Evolutionary conservation across 2,888 invertebrate genomes (phyloP), one percentile per base, ranked within the genome.

Genomic region (Macrophya annulata): DNA sequence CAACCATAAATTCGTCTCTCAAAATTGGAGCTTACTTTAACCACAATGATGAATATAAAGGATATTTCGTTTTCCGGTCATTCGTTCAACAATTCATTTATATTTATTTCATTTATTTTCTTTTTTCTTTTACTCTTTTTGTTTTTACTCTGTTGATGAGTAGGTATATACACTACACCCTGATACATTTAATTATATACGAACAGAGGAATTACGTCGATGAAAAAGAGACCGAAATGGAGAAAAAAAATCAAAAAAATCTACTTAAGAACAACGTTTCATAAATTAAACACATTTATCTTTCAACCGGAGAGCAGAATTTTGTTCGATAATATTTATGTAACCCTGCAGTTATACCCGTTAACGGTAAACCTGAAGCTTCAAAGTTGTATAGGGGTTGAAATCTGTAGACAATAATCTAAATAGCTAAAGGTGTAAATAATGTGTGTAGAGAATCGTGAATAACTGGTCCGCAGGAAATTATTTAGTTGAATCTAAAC

Each of bases 1-100:
- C 77, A 87, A 87, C 88, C 82, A 88, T 89, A 89, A 88, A 89
- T 88, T 88, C 74, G 77, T 82, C 77, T 79, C 86, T 84, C 81
- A 79, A 85, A 88, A 87, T 88, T 85, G 87, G 86, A 86, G 87
- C 82, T 85, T 86, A 84, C 76, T 85, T 86, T 85, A 87, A 88
- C 86, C 86, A 85, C 86, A 85, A 85, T 84, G 65, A 76, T 72
- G 86, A 84, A 85, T 83, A 86, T 74, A 76, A 84, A 87, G 84
- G 74, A 83, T 83, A 83, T 83, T 83, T 81, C 81, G 59, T 81
- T 82, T 82, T 45, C 65, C 45, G 25, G 21, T 43, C 62, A 62
- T 79, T 25, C 10, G 65, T 15, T 45, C 65, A 37, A 55, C 25
- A 37, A 12, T 76, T 48, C 43, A 25, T 76, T 45, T 10, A 71